These are phyloP conservation scores for Hepsetus odoe DNA, from an alignment of 2,113 vertebrate species.

Conservation along the genomic window DNA sequence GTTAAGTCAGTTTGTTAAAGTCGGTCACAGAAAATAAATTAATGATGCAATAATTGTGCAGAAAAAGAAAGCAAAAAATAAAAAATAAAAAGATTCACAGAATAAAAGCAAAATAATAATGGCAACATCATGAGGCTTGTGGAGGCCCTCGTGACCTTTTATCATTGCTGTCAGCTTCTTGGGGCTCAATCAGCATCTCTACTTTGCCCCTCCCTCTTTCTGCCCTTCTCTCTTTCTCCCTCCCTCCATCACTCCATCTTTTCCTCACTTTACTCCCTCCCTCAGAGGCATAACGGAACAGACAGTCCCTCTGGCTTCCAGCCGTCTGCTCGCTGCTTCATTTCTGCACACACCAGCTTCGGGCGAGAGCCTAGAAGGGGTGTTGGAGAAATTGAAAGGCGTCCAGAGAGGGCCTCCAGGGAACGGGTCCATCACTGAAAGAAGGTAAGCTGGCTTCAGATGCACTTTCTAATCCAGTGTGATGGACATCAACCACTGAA, in stretches of 20 bases:
- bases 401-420: constrained; percentile 66
- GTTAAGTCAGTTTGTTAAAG: too few relatives aligned
- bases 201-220: constrained; percentile 30
- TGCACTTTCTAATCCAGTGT: not conserved
- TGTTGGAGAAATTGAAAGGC: constrained; percentile 78
- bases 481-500: not conserved
- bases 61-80: not conserved
- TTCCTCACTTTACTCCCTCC: constrained; percentile 64
- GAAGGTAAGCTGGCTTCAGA: constrained; percentile 63
- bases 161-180: constrained; percentile 58
- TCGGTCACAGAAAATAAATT: too few relatives aligned
- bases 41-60: too few relatives aligned
- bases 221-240: not conserved
- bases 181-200: constrained; percentile 50
- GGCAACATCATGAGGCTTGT: not conserved
- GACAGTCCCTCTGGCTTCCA: constrained; percentile 67
- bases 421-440: constrained; percentile 58
- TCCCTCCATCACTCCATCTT: constrained; percentile 28
- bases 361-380: constrained; percentile 80
- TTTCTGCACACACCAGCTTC: constrained; percentile 82
- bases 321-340: constrained; percentile 69
- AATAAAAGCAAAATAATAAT: not conserved
- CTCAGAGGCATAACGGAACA: constrained; percentile 63
- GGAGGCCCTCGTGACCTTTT: constrained; percentile 28
- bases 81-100: not conserved